These are phyloP conservation scores for Crypturellus undulatus DNA, from an alignment of 2,113 vertebrate species.

Conservation along the genomic window DNA sequence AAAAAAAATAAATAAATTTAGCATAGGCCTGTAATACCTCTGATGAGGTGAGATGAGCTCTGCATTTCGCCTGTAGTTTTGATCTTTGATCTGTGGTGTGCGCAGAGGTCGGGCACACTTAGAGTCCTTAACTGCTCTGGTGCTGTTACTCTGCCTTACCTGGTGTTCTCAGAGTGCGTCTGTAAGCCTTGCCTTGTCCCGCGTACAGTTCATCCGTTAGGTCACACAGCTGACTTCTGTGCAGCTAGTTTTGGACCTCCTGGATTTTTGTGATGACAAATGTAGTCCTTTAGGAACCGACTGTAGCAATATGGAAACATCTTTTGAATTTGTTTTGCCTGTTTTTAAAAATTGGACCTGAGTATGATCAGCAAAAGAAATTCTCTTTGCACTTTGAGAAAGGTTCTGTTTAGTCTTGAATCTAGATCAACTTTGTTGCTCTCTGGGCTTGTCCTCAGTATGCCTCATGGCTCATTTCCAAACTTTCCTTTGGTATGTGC, in stretches of 20 bases:
- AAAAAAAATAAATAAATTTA: not conserved
- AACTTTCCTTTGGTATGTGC: not conserved
- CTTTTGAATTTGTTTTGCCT: not conserved
- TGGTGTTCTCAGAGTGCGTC: fast-evolving
- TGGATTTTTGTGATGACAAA: not conserved
- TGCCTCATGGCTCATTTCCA: not conserved
- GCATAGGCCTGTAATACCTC: fast-evolving
- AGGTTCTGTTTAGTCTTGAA: not conserved
- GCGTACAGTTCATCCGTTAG: not conserved
- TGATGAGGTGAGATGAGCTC: fast-evolving
- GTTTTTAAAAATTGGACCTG: not conserved
- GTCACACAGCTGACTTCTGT: not conserved
- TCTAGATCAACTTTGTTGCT: not conserved
- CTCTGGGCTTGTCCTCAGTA: fast-evolving
- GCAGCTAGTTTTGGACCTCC: not conserved
- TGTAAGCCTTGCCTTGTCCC: not conserved
- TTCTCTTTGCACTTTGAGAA: not conserved
- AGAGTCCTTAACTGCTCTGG: too few relatives aligned
- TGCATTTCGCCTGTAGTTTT: fast-evolving
- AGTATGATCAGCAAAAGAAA: not conserved
- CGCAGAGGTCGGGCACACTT: too few relatives aligned
- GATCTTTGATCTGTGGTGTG: too few relatives aligned
- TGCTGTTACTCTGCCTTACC: not conserved
- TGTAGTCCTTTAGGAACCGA: not conserved
- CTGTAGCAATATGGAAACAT: too few relatives aligned